Evolutionary conservation across 2,113 vertebrate species (phyloP), one percentile per base, ranked within the genome.

Genomic region (Thalassoma bifasciatum): DNA sequence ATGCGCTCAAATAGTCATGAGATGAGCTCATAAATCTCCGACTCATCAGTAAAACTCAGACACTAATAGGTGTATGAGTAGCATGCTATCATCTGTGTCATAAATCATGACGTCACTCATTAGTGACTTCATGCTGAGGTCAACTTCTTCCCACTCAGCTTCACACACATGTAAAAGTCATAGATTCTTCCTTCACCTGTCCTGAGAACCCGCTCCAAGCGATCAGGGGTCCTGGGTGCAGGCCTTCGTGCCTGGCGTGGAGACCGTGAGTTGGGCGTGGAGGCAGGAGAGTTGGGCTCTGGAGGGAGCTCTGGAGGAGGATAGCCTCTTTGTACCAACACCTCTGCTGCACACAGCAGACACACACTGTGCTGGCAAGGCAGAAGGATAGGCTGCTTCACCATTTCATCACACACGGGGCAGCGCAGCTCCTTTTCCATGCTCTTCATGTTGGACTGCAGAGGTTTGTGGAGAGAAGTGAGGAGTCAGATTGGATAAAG

Each of bases 371-470:
- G 97, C 68, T 94, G 79, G 62, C 98, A 99, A 0, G 98, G 98
- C 89, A 99, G 92, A 0, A 97, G 95, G 76, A 99, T 80, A 0
- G 98, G 98, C 92, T 99, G 97, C 91, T 96, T 98, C 90, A 96
- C 96, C 94, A 97, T 97, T 83, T 97, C 98, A 47, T 97, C 96
- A 85, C 98, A 99, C 90, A 97, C 95, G 0, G 96, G 97, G 69
- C 98, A 99, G 34, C 94, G 93, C 81, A 99, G 94, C 84, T 99
- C 97, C 57, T 94, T 92, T 82, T 97, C 97, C 95, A 99, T 97
- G 67, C 96, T 98, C 94, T 97, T 98, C 96, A 99, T 98, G 89
- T 95, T 96, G n/a, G 96, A 96, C 97, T 98, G 89, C 12, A 76
- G 66, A 66, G 67, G 40, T 13, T 37, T 19, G 22, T 36, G 21